Evolutionary conservation across 2,797 vertebrate genomes (phyloP).

Genomic region (Muscicapa comitata): DNA sequence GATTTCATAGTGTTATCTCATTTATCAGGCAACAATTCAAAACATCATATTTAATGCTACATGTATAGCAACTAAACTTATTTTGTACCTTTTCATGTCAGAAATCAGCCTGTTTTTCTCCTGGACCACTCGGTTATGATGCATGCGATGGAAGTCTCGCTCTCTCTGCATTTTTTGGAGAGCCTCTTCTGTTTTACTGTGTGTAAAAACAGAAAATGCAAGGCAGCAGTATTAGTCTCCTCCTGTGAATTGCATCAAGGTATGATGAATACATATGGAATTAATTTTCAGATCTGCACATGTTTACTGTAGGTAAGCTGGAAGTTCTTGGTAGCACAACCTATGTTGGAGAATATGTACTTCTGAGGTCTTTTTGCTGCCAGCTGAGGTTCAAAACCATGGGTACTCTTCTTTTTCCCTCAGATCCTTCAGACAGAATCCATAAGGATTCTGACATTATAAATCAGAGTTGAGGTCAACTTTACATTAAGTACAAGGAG

Average conservation of each 20-base stretch:
- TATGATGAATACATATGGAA: not conserved
- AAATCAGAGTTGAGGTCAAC: not conserved
- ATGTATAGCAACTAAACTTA: not conserved
- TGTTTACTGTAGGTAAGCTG: not conserved
- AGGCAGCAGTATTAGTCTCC: not conserved
- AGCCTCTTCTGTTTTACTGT: slow-evolving; percentile 75
- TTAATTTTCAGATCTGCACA: not conserved
- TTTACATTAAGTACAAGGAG: not conserved
- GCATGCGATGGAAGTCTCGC: slow-evolving; percentile 84
- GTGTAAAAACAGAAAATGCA: not conserved
- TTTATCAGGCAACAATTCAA: not conserved
- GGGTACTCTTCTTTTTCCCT: not conserved
- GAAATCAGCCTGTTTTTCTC: slow-evolving; percentile 84
- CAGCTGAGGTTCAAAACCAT: not conserved
- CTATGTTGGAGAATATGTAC: accelerated
- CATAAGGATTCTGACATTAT: not conserved
- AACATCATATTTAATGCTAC: not conserved
- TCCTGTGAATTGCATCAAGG: not conserved
- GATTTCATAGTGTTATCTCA: not conserved
- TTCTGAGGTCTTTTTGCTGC: not conserved
- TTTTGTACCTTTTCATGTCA: slow-evolving; percentile 80
- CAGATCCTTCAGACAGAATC: not conserved
- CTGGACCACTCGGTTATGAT: slow-evolving; percentile 81
- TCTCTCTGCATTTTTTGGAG: slow-evolving; percentile 79
- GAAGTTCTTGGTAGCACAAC: not conserved